Conservation (phyloP, 2,888 invertebrate species). For the Lordiphosa andalusiaca region DNA sequence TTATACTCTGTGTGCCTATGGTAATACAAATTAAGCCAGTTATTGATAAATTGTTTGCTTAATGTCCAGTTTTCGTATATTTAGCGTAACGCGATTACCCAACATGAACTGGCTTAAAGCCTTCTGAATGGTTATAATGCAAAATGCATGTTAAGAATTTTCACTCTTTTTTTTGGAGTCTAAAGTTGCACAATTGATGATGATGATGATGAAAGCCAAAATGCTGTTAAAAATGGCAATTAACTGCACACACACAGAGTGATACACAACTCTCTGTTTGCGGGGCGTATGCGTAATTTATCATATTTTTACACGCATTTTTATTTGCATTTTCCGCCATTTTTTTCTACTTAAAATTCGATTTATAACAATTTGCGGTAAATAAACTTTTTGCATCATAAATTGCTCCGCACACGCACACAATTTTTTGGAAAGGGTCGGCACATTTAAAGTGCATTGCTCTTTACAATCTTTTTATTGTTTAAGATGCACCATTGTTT, state of each 20-base stretch:
- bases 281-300: constrained; percentile 65
- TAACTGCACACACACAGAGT: constrained; percentile 42
- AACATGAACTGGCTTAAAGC: constrained; percentile 19
- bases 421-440: constrained; percentile 32
- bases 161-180: neutral
- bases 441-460: constrained; percentile 50
- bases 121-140: constrained; percentile 17
- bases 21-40: no score
- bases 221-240: constrained; percentile 62
- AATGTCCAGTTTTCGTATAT: neutral
- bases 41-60: neutral
- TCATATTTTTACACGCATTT: constrained; percentile 62
- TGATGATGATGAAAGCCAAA: constrained; percentile 26
- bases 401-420: constrained; percentile 42
- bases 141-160: constrained; percentile 11
- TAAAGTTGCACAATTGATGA: constrained; percentile 14
- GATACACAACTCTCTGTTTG: neutral
- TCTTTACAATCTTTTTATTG: constrained; percentile 24
- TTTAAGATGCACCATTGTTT: constrained; percentile 27
- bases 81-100: constrained; percentile 10
- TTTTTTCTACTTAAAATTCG: constrained; percentile 64
- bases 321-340: constrained; percentile 55
- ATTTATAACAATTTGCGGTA: constrained; percentile 74
- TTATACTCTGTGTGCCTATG: no score
- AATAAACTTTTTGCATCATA: constrained; percentile 64